Conservation (phyloP, 2,797 vertebrate genomes). For the Anas capensis region DNA sequence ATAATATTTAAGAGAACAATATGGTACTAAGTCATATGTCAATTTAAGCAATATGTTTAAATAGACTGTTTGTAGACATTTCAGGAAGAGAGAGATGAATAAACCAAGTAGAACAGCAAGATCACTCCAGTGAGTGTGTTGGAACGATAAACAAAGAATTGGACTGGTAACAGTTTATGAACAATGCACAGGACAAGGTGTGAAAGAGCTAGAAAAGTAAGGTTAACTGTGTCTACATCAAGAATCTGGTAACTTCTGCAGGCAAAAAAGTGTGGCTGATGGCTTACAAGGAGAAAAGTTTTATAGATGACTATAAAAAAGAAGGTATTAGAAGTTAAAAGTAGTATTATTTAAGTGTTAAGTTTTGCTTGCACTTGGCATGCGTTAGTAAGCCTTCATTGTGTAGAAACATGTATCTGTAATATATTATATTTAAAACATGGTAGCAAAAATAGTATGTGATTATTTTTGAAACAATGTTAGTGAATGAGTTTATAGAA, state of each 20-base stretch:
- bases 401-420: neutral
- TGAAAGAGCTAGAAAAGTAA: neutral
- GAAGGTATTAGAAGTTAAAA: neutral
- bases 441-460: neutral
- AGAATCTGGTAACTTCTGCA: neutral
- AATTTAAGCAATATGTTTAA: neutral
- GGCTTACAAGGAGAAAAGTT: neutral
- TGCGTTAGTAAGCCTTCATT: neutral
- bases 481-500: neutral
- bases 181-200: neutral
- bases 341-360: neutral
- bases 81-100: neutral
- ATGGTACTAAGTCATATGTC: neutral
- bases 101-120: neutral
- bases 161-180: neutral
- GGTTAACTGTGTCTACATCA: neutral
- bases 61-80: neutral
- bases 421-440: neutral
- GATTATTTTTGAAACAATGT: neutral
- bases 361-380: neutral
- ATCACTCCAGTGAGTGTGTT: neutral
- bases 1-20: neutral
- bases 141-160: neutral
- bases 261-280: neutral
- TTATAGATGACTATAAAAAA: neutral